Evolutionary conservation across 64 coral and sea anemone species (phyloP).

Genomic region (Montipora sp.): DNA sequence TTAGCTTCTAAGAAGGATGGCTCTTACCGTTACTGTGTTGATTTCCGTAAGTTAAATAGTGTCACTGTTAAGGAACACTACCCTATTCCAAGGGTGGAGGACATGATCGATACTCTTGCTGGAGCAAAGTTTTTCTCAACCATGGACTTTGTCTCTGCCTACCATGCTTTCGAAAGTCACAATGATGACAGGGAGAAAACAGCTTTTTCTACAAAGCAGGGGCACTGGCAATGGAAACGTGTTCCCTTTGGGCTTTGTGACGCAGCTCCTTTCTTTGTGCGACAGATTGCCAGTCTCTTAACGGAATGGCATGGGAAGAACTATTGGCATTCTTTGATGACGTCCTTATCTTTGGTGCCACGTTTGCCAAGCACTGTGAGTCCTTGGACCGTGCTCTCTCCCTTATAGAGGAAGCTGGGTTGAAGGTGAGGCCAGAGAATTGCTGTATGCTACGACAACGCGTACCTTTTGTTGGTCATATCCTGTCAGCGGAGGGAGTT

Average conservation of each 20-base stretch:
- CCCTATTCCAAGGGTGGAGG: slow-evolving; percentile 35
- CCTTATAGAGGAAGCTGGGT: slow-evolving; percentile 24
- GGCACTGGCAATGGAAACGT: slow-evolving; percentile 62
- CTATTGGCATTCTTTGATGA: slow-evolving; percentile 41
- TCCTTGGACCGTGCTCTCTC: slow-evolving; percentile 22
- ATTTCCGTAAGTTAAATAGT: slow-evolving; percentile 59
- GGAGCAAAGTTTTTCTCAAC: background rate
- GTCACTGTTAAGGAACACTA: slow-evolving; percentile 56
- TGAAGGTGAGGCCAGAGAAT: slow-evolving; percentile 61
- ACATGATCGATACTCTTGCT: slow-evolving; percentile 53
- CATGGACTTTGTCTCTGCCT: slow-evolving; percentile 28
- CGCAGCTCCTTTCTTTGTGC: slow-evolving; percentile 42
- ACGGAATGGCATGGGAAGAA: slow-evolving; percentile 30
- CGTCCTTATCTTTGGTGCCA: slow-evolving; percentile 29
- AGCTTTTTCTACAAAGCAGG: slow-evolving; percentile 60
- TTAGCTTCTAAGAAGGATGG: slow-evolving; percentile 49
- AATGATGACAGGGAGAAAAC: slow-evolving; percentile 32
- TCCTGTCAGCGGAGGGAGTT: slow-evolving; percentile 46
- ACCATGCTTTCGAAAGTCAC: slow-evolving; percentile 51
- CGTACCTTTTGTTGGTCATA: slow-evolving; percentile 57
- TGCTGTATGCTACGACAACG: slow-evolving; percentile 23
- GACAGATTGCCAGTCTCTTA: slow-evolving; percentile 37
- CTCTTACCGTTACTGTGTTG: slow-evolving; percentile 45
- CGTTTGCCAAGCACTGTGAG: slow-evolving; percentile 30
- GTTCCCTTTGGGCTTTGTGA: slow-evolving; percentile 64